Conservation (phyloP, 2,113 vertebrate species). For the Cacatua alba region DNA sequence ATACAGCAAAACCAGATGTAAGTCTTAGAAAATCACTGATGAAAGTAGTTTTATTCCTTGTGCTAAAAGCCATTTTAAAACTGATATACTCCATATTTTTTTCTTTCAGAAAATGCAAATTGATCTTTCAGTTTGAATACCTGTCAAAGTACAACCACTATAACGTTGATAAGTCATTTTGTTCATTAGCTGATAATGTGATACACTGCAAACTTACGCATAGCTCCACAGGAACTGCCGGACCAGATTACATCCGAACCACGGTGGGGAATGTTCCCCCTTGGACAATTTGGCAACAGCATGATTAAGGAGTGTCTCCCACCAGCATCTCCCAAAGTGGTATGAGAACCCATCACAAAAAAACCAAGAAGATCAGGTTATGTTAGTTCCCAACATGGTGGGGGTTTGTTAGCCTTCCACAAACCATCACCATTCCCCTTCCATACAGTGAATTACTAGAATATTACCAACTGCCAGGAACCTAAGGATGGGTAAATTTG, state of each 20-base stretch:
- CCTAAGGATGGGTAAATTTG: background rate
- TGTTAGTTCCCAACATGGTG: fast-evolving
- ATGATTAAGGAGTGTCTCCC: background rate
- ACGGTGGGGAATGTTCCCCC: background rate
- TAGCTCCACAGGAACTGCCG: background rate
- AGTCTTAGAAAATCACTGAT: conserved; percentile 17
- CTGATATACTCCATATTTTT: conserved; percentile 40
- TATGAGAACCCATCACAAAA: background rate
- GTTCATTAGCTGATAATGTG: background rate
- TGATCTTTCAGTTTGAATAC: conserved; percentile 48
- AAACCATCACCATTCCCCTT: background rate
- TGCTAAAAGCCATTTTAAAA: conserved; percentile 59
- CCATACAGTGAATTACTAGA: background rate
- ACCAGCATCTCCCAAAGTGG: background rate
- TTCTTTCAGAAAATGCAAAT: conserved; percentile 61
- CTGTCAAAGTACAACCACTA: conserved; percentile 1
- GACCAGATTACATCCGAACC: background rate
- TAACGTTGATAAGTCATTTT: background rate
- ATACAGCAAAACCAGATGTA: background rate
- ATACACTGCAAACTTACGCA: background rate
- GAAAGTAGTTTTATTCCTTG: conserved; percentile 34
- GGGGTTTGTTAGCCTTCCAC: background rate
- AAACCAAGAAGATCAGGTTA: background rate
- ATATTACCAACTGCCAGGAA: background rate
- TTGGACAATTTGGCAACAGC: background rate